A percentile compares a stretch with the other conserved stretches of the same genome.
These are phyloP conservation scores for Ichneumoninae sp. DNA, from an alignment of 2,888 invertebrate genomes.

Conservation along the genomic window DNA sequence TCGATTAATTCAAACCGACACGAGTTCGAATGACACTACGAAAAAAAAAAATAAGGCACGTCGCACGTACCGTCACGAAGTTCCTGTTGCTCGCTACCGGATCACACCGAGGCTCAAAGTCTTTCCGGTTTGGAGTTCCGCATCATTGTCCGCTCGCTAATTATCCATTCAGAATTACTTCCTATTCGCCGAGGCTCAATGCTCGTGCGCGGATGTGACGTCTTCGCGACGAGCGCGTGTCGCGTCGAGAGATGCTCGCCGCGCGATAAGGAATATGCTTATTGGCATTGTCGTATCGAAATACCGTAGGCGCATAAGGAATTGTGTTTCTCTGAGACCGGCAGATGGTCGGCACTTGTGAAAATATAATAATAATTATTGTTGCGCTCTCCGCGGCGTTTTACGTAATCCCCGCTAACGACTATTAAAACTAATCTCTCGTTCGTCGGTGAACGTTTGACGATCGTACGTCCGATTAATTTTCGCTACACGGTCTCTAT, in stretches of 20 bases:
- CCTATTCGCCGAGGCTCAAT: constrained; percentile 68
- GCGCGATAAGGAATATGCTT: constrained; percentile 68
- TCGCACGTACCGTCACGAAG: constrained; percentile 62
- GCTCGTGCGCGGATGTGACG: constrained; percentile 79
- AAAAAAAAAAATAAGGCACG: constrained; percentile 66
- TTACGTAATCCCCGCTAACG: neutral
- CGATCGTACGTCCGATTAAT: neutral
- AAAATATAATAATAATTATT: constrained; percentile 44
- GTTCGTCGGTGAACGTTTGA: neutral
- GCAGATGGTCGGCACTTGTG: constrained; percentile 57
- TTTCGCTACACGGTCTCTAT: neutral
- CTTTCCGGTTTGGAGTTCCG: constrained; percentile 76
- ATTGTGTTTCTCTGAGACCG: constrained; percentile 28
- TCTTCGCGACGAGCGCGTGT: constrained; percentile 60
- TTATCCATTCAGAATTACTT: constrained; percentile 81
- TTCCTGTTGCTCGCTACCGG: constrained; percentile 57
- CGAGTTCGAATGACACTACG: constrained; percentile 57
- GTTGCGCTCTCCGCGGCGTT: neutral
- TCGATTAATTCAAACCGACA: constrained; percentile 28
- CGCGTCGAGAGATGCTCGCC: constrained; percentile 57
- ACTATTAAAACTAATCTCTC: constrained; percentile 1
- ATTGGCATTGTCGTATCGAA: constrained; percentile 69
- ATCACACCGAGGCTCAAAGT: constrained; percentile 59
- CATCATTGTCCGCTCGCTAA: constrained; percentile 77
- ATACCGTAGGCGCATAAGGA: constrained; percentile 57